Evolutionary conservation across 2,113 vertebrate species (phyloP).

Genomic region (Chloroceryle aenea): DNA sequence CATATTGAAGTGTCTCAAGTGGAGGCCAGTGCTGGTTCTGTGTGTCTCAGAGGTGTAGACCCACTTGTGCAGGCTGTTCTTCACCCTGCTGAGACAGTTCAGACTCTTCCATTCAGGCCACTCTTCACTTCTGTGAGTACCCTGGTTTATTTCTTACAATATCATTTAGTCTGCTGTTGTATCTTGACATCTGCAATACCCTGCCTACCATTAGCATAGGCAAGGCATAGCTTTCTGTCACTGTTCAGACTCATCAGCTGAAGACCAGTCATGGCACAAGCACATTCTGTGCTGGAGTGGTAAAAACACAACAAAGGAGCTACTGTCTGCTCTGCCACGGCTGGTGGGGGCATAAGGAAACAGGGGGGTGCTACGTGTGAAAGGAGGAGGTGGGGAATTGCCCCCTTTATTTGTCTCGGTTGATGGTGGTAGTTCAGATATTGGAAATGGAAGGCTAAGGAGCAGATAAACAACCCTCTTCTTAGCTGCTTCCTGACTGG

Average conservation of each 20-base stretch:
- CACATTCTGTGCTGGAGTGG: not conserved
- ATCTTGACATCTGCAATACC: not conserved
- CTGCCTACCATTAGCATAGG: not conserved
- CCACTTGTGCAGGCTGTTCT: not conserved
- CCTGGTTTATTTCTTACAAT: not conserved
- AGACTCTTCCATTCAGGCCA: not conserved
- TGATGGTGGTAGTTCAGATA: not conserved
- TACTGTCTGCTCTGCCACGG: not conserved
- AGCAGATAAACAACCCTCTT: not conserved
- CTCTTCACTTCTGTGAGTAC: not conserved
- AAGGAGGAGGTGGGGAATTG: not conserved
- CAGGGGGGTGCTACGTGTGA: not conserved
- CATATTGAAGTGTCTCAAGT: not conserved
- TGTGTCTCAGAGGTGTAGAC: not conserved
- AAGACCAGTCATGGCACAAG: not conserved
- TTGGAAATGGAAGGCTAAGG: not conserved
- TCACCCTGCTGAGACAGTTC: not conserved
- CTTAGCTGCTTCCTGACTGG: not conserved
- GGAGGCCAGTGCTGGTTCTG: not conserved
- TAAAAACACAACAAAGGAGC: not conserved
- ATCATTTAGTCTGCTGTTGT: not conserved
- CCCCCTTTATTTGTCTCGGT: not conserved
- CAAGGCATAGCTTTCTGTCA: not conserved
- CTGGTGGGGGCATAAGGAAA: not conserved
- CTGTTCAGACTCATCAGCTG: not conserved